These are phyloP conservation scores for Crax fasciolata DNA, from an alignment of 2,797 vertebrate species.

Conservation along the genomic window DNA sequence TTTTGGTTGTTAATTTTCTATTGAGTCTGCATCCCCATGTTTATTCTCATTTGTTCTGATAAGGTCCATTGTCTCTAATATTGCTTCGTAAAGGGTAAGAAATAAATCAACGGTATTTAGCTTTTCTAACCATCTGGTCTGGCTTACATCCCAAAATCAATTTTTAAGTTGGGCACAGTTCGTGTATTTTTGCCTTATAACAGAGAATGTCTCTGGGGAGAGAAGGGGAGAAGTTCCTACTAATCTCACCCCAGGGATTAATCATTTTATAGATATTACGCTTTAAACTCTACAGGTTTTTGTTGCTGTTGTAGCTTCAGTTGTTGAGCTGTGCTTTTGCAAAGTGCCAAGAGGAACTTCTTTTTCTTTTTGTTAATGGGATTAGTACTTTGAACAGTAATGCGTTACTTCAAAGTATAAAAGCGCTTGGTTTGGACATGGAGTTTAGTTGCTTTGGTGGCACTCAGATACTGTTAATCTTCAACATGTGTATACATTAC, in stretches of 20 bases:
- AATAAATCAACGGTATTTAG: conserved; percentile 87
- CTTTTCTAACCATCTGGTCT: conserved; percentile 86
- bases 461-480: not conserved
- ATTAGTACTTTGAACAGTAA: not conserved
- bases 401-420: not conserved
- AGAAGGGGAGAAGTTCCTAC: not conserved
- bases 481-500: not conserved
- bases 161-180: conserved; percentile 83
- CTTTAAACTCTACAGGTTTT: not conserved
- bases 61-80: conserved; percentile 86
- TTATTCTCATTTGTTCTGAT: conserved; percentile 86
- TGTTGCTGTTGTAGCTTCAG: not conserved
- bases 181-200: conserved; percentile 76
- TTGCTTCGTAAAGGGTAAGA: conserved; percentile 84
- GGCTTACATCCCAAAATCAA: conserved; percentile 82
- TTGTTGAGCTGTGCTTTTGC: not conserved
- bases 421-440: not conserved
- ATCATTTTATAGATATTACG: not conserved
- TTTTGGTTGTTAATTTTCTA: conserved; percentile 82
- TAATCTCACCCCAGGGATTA: conserved; percentile 40
- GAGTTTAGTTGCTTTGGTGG: not conserved
- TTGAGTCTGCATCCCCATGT: conserved; percentile 79
- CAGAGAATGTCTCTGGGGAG: conserved; percentile 51
- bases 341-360: not conserved
- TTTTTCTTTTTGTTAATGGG: not conserved